phyloP scores from a whole-genome alignment of 1,140 invertebrate genomes.

The Neodiprion virginianus region DNA sequence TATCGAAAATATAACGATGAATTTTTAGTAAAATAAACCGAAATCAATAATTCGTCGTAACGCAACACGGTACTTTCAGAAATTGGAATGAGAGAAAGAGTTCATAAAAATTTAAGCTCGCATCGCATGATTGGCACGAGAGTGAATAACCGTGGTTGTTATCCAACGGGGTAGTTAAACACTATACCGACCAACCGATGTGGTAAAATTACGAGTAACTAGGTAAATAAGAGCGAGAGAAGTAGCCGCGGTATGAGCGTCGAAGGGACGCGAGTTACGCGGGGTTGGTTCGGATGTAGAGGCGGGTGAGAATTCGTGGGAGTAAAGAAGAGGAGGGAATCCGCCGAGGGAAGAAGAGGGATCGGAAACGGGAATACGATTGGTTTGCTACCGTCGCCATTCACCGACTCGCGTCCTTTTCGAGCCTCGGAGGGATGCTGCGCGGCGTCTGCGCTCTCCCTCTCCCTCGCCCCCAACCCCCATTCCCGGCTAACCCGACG shows the following conservation, averaged over 20 bases:
- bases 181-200: neutral
- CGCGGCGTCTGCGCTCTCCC: slow-evolving; percentile 56
- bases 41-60: no score
- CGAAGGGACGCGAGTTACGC: neutral
- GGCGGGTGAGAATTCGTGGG: neutral
- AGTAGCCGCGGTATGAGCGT: neutral
- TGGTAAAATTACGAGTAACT: neutral
- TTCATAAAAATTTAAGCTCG: no score
- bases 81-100: no score
- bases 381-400: slow-evolving; percentile 63
- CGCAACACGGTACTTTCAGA: no score
- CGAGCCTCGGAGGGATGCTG: slow-evolving; percentile 50
- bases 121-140: neutral
- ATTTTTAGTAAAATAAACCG: no score
- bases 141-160: neutral
- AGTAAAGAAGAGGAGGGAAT: slow-evolving; percentile 22
- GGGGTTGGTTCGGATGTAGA: neutral
- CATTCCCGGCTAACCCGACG: slow-evolving; percentile 24
- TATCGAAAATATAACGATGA: no score
- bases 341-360: slow-evolving; percentile 49
- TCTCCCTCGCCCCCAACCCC: slow-evolving; percentile 32
- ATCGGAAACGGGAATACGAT: slow-evolving; percentile 63
- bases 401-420: slow-evolving; percentile 48
- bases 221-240: neutral
- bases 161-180: no score